These are phyloP conservation scores for Empidonax traillii DNA, from an alignment of 2,113 vertebrate species.

Conservation along the genomic window DNA sequence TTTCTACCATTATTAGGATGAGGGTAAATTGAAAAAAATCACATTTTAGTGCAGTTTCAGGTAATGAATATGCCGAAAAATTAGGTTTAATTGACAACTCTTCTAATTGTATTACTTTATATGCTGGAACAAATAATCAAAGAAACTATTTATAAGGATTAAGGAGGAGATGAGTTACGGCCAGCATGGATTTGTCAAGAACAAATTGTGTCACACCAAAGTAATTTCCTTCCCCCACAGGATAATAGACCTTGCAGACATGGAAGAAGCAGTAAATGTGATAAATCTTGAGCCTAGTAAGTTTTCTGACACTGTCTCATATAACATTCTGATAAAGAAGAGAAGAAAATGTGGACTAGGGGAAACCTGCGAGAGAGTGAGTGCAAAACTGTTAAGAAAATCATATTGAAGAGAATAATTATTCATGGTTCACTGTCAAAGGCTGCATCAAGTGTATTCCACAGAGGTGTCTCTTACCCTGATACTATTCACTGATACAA, in stretches of 20 bases:
- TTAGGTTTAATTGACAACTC: neutral
- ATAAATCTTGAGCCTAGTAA: neutral
- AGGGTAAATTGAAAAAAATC: neutral
- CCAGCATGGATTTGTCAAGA: conserved; percentile 4
- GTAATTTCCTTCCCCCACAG: neutral
- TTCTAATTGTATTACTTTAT: conserved; percentile 3
- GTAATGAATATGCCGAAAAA: neutral
- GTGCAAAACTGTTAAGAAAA: neutral
- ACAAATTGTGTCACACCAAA: neutral
- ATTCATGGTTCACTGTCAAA: neutral
- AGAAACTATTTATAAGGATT: neutral
- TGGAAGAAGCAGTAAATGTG: neutral
- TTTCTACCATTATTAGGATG: neutral
- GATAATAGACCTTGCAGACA: neutral
- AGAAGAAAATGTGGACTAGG: neutral
- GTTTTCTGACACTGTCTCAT: neutral
- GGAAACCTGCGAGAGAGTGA: neutral
- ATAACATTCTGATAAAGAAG: conserved; percentile 4
- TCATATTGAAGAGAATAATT: neutral
- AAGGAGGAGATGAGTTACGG: neutral
- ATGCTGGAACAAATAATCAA: neutral
- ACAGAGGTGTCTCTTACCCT: neutral
- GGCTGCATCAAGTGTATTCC: neutral
- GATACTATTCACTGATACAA: neutral
- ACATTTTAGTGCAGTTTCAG: neutral